A percentile compares a stretch with the other conserved stretches of the same genome.
Evolutionary conservation across 1,140 invertebrate species (phyloP).

Genomic region (Ctenoplectra terminalis): DNA sequence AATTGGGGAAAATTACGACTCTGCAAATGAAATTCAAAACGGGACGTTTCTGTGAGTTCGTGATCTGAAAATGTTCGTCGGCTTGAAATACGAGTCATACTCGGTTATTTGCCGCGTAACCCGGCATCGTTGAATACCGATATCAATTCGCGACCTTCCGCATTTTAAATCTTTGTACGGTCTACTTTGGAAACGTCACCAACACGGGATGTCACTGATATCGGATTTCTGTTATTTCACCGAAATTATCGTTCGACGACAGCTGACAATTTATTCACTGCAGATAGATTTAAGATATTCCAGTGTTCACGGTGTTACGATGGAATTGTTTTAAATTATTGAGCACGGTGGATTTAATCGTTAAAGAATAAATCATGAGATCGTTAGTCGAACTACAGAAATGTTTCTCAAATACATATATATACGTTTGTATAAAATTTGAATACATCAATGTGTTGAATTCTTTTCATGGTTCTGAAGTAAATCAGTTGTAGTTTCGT

Average conservation of each 20-base stretch:
- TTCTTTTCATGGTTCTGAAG: too few species aligned
- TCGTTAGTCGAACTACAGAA: too few species aligned
- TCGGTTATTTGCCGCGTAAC: conserved; percentile 4
- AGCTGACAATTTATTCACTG: not conserved
- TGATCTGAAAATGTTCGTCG: conserved; percentile 60
- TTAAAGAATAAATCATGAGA: too few species aligned
- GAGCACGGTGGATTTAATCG: not conserved
- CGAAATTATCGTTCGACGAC: not conserved
- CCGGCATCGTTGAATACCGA: not conserved
- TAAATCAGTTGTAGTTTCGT: too few species aligned
- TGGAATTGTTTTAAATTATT: not conserved
- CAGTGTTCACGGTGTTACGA: too few species aligned
- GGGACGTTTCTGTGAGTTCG: conserved; percentile 18
- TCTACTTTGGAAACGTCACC: conserved; percentile 8
- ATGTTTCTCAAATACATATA: too few species aligned
- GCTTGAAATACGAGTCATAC: conserved; percentile 65
- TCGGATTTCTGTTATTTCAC: not conserved
- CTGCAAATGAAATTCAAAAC: conserved; percentile 75
- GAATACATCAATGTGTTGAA: too few species aligned
- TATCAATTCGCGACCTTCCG: not conserved
- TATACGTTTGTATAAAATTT: too few species aligned
- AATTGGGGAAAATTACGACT: conserved; percentile 75
- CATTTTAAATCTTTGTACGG: not conserved
- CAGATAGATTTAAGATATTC: not conserved
- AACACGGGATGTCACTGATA: not conserved